Evolutionary conservation across 2,113 vertebrate genomes (phyloP).

Genomic region (Donacobius atricapilla): DNA sequence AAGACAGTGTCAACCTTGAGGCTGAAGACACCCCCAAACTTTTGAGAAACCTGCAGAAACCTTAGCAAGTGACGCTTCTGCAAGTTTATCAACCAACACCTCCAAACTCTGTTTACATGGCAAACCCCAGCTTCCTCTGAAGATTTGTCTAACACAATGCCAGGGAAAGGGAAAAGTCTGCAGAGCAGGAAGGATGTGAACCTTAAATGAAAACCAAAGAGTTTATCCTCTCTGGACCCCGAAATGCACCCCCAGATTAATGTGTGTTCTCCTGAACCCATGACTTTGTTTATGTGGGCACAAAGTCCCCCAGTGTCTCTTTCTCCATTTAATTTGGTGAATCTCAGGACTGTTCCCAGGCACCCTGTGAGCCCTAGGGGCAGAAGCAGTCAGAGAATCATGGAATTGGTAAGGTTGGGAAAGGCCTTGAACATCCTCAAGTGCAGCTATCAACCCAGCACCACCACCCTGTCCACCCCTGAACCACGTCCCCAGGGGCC

Average conservation of each 20-base stretch:
- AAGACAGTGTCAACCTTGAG: not conserved
- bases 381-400: not conserved
- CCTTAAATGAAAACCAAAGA: not conserved
- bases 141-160: not conserved
- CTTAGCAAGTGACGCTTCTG: not conserved
- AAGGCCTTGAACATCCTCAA: not conserved
- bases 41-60: not conserved
- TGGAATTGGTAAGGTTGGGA: not conserved
- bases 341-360: not conserved
- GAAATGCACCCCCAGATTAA: not conserved
- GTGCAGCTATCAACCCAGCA: not conserved
- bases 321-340: not conserved
- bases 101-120: not conserved
- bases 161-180: not conserved
- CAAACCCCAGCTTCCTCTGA: not conserved
- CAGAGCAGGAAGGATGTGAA: not conserved
- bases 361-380: not conserved
- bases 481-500: not conserved
- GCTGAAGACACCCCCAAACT: not conserved
- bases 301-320: not conserved
- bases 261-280: accelerated
- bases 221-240: not conserved
- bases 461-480: not conserved
- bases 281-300: not conserved
- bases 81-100: not conserved